These are phyloP conservation scores for Thecocarcelia acutangulata DNA, from an alignment of 2,888 invertebrate species.

Conservation along the genomic window DNA sequence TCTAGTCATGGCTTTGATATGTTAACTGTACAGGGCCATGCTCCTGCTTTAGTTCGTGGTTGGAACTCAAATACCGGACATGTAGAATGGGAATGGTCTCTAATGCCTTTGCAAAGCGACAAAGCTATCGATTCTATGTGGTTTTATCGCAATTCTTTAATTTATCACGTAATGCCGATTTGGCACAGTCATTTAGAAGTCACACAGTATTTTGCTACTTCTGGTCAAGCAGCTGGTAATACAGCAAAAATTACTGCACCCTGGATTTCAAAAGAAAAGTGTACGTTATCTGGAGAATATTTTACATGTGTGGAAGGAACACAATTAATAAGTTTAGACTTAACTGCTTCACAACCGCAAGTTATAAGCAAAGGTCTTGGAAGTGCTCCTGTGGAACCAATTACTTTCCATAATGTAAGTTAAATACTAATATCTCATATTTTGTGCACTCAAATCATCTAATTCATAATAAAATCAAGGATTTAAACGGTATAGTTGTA, in stretches of 20 bases:
- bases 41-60: conserved; percentile 87
- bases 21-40: conserved; percentile 88
- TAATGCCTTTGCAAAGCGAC: conserved; percentile 80
- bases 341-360: conserved; percentile 83
- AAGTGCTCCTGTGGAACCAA: conserved; percentile 75
- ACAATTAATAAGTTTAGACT: conserved; percentile 85
- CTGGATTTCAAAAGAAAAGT: conserved; percentile 83
- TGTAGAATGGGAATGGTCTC: conserved; percentile 89
- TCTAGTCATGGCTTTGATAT: conserved; percentile 84
- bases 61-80: conserved; percentile 89
- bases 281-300: conserved; percentile 85
- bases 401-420: conserved; percentile 75
- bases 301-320: conserved; percentile 85
- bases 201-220: conserved; percentile 84
- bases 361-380: conserved; percentile 82
- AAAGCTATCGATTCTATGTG: conserved; percentile 83
- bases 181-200: conserved; percentile 86
- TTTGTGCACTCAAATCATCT: not conserved
- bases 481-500: conserved; percentile 80
- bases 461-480: conserved; percentile 71
- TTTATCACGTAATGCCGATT: conserved; percentile 85
- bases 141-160: conserved; percentile 84
- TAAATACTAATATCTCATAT: not conserved
- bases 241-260: conserved; percentile 84
- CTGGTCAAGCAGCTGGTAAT: conserved; percentile 83